phyloP scores from a whole-genome alignment of 2,113 vertebrate genomes.

The Rhinolophus ferrumequinum region DNA sequence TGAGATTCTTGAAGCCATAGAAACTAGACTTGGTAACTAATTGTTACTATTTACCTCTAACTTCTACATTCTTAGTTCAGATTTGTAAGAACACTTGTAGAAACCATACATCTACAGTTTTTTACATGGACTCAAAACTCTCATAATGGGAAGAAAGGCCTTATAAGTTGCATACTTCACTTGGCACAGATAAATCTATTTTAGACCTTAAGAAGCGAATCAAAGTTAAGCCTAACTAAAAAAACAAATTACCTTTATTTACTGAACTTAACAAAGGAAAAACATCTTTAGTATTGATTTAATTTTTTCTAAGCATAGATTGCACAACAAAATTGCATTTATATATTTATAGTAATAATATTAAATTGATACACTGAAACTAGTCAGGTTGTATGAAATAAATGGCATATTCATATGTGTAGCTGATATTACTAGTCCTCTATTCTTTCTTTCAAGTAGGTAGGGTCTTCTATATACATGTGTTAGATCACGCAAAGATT shows the following conservation, averaged over 20 bases:
- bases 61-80: neutral
- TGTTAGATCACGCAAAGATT: neutral
- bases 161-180: neutral
- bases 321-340: neutral
- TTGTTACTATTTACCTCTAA: neutral
- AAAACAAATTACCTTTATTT: neutral
- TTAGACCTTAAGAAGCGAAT: neutral
- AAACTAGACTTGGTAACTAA: neutral
- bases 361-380: neutral
- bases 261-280: neutral
- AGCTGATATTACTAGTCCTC: neutral
- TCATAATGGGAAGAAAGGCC: neutral
- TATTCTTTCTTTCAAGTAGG: neutral
- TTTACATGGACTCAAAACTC: neutral
- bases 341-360: neutral
- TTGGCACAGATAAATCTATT: neutral
- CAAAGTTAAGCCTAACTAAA: constrained; percentile 1
- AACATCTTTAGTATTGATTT: neutral
- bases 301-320: neutral
- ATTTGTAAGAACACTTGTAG: neutral
- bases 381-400: neutral
- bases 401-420: neutral
- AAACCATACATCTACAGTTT: neutral
- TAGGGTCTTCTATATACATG: neutral
- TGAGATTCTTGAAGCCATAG: neutral